Base-by-base conservation (phyloP, 1,140 invertebrate species). In the Dermatophagoides farinae region DNA sequence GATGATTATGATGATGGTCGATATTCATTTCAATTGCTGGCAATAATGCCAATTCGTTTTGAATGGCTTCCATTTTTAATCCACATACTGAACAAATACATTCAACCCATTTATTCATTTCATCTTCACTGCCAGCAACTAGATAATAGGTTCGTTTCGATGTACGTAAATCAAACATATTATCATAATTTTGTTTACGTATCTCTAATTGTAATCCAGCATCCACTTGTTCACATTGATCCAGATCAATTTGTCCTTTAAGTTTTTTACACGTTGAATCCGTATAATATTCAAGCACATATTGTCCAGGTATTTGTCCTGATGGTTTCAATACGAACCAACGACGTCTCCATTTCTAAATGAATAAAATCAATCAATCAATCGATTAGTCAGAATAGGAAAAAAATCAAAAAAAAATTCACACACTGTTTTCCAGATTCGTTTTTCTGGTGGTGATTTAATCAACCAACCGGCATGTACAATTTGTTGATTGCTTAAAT, bases 31-130 rank as follows among this genome's bases (percentile, higher is more conserved):
- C 47, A 4, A 50, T 50, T 50, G 47, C 4, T 8, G 47, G 47
- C 12, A 50, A 50, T 50, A 50, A 23, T 18, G 47, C 6, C 12
- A 50, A 25, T 5, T 50, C 47, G 22, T 50, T 50, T 25, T 50
- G 47, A 4, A 50, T 82, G 37, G 80, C 81, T 40, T 78, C 79
- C 1, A 82, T 80, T 70, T 86, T 84, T 44, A 93, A 74, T 18
- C 86, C 84, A 75, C 88, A 93, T 43, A 90, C 86, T 74, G 84
- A 81, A 72, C 90, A 95, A 61, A 96, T 85, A 65, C 84, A 88
- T 68, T 87, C 83, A 0, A 95, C 88, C 91, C 91, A 96, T 69
- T 83, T 84, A 65, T 85, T 84, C 90, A 95, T 93, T 66, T 92
- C 88, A 53, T 78, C 76, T 70, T 90, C 86, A 38, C 82, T 84